phyloP scores from a whole-genome alignment of 2,888 invertebrate species.

The Biston stratarius region DNA sequence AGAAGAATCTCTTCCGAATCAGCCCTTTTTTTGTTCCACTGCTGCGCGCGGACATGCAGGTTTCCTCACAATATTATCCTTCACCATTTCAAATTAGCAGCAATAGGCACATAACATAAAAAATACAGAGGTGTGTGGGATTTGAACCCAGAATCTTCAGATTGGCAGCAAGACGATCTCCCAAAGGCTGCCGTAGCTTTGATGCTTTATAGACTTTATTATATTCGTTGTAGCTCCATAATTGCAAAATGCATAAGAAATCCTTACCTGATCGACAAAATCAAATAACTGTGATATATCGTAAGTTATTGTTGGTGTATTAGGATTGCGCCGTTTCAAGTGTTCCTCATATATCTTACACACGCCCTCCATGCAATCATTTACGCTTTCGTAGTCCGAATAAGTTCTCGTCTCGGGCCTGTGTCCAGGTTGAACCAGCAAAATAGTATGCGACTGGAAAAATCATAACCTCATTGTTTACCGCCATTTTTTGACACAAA shows the following conservation, averaged over 20 bases:
- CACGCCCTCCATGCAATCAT: conserved; percentile 99
- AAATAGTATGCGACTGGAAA: conserved; percentile 97
- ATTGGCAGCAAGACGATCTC: too few relatives aligned
- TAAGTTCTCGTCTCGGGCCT: conserved; percentile 98
- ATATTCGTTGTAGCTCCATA: not conserved
- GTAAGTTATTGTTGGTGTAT: conserved; percentile 98
- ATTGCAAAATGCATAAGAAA: conserved; percentile 18
- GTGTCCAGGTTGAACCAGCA: conserved; percentile 96
- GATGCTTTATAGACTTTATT: too few relatives aligned
- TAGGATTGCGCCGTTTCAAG: conserved; percentile 97
- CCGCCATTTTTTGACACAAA: conserved; percentile 65
- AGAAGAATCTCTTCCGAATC: too few relatives aligned
- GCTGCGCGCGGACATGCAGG: too few relatives aligned
- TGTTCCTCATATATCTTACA: conserved; percentile 99
- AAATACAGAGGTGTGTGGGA: too few relatives aligned
- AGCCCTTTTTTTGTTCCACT: too few relatives aligned
- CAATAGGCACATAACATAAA: too few relatives aligned
- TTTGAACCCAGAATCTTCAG: too few relatives aligned
- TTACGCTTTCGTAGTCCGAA: conserved; percentile 99
- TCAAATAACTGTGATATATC: conserved; percentile 99
- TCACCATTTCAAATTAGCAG: too few relatives aligned
- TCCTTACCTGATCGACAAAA: conserved; percentile 95
- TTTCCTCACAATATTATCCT: too few relatives aligned
- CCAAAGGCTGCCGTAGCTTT: too few relatives aligned
- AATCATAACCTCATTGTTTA: conserved; percentile 60